phyloP scores from a whole-genome alignment of 2,113 vertebrate species.

The Burhinus bistriatus region DNA sequence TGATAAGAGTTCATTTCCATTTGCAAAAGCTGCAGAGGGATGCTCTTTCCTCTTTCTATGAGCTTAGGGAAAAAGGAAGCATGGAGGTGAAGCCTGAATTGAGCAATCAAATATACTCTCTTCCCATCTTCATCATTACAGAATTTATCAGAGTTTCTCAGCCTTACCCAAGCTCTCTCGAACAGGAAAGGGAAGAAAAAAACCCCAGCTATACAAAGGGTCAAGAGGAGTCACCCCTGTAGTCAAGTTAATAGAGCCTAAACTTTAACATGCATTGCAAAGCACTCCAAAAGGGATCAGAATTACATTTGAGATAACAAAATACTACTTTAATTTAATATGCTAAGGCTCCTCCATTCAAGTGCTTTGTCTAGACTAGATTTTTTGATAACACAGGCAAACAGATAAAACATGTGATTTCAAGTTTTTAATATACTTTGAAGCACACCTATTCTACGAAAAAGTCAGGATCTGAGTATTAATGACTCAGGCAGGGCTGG shows the following conservation, averaged over 20 bases:
- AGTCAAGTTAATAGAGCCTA: not conserved
- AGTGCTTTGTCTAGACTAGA: not conserved
- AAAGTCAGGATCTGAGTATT: not conserved
- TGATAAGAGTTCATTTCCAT: not conserved
- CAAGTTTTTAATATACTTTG: not conserved
- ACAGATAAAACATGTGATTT: not conserved
- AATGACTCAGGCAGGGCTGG: not conserved
- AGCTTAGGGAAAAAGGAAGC: not conserved
- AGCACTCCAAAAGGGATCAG: not conserved
- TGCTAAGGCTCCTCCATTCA: not conserved
- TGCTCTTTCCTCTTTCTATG: not conserved
- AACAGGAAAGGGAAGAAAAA: not conserved
- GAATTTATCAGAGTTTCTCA: not conserved
- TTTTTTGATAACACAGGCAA: not conserved
- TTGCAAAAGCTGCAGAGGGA: not conserved
- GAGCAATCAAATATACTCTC: not conserved
- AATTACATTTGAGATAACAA: not conserved
- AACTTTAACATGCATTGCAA: not conserved
- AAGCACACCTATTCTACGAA: not conserved
- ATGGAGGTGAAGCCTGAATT: not conserved
- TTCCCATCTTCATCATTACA: not conserved
- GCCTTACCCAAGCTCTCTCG: not conserved
- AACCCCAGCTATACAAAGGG: fast-evolving
- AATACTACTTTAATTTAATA: not conserved
- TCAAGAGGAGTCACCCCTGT: not conserved